Conservation (phyloP, 2,888 invertebrate species). For the Trichogramma dendrolimi region DNA sequence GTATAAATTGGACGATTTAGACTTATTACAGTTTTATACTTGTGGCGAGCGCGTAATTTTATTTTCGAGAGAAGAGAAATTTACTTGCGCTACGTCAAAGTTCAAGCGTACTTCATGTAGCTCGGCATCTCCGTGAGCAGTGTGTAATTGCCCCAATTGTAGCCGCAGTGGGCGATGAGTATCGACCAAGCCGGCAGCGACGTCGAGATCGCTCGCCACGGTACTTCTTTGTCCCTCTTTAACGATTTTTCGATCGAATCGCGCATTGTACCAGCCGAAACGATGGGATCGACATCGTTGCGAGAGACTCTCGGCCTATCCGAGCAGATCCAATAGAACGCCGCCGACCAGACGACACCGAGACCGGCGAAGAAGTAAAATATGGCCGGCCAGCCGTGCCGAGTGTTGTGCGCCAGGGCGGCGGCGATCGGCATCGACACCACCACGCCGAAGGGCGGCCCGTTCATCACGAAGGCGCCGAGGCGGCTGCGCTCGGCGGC, state of each 20-base stretch:
- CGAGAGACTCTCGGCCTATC: slow-evolving; percentile 58
- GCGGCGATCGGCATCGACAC: slow-evolving; percentile 64
- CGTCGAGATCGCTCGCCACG: slow-evolving; percentile 63
- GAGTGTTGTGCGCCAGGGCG: slow-evolving; percentile 55
- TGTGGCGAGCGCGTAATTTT: neutral
- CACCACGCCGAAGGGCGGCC: slow-evolving; percentile 67
- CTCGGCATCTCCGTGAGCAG: slow-evolving; percentile 68
- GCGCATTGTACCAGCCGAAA: slow-evolving; percentile 32
- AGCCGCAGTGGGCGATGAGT: slow-evolving; percentile 62
- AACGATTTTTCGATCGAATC: slow-evolving; percentile 5
- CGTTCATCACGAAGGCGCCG: slow-evolving; percentile 48
- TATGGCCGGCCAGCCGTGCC: slow-evolving; percentile 64
- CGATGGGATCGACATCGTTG: slow-evolving; percentile 59
- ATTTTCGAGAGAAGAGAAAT: slow-evolving; percentile 47
- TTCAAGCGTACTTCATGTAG: slow-evolving; percentile 63
- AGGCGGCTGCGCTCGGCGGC: slow-evolving; percentile 56
- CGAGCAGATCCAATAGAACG: slow-evolving; percentile 59
- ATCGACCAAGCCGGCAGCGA: slow-evolving; percentile 65
- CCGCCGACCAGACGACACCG: slow-evolving; percentile 55
- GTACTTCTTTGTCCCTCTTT: slow-evolving; percentile 52
- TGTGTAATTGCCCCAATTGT: slow-evolving; percentile 73
- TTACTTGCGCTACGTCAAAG: slow-evolving; percentile 56
- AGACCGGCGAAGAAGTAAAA: slow-evolving; percentile 62
- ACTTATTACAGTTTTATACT: too few species aligned
- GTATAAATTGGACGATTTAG: neutral